A percentile compares a stretch with the other conserved stretches of the same genome.
phyloP scores from a whole-genome alignment of 2,113 vertebrate genomes.

The Archilochus colubris region DNA sequence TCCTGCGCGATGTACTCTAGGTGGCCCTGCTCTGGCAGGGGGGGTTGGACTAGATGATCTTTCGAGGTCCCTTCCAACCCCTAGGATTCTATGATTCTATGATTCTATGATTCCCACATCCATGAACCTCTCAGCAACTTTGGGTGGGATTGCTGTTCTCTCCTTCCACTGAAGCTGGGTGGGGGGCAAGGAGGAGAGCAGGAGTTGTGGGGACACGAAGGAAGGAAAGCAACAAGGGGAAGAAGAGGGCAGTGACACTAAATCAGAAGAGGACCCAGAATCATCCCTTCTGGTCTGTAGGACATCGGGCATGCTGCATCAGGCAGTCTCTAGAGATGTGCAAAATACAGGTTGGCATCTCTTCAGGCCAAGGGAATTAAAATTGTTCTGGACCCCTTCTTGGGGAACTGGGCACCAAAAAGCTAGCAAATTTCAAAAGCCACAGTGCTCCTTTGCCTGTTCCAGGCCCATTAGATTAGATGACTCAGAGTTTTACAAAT shows the following conservation, averaged over 20 bases:
- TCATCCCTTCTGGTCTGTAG: not conserved
- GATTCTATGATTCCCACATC: no score
- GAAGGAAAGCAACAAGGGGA: not conserved
- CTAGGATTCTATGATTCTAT: no score
- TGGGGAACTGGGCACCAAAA: not conserved
- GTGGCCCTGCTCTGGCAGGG: no score
- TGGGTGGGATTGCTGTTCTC: not conserved
- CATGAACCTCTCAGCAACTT: accelerated
- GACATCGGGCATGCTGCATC: not conserved
- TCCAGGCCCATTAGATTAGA: not conserved
- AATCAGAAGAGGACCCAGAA: not conserved
- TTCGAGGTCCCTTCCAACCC: no score
- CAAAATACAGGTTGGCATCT: not conserved
- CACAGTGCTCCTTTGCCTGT: not conserved
- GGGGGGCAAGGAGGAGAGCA: not conserved
- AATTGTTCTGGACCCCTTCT: not conserved
- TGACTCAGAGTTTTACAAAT: not conserved
- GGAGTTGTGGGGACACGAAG: not conserved
- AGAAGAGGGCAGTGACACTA: not conserved
- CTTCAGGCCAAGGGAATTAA: not conserved
- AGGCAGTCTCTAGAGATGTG: not conserved
- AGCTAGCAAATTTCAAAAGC: not conserved
- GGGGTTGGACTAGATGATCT: no score
- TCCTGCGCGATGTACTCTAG: no score
- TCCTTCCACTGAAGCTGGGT: not conserved